Base-by-base conservation (phyloP, 2,797 vertebrate species). In the Mallotus villosus region DNA sequence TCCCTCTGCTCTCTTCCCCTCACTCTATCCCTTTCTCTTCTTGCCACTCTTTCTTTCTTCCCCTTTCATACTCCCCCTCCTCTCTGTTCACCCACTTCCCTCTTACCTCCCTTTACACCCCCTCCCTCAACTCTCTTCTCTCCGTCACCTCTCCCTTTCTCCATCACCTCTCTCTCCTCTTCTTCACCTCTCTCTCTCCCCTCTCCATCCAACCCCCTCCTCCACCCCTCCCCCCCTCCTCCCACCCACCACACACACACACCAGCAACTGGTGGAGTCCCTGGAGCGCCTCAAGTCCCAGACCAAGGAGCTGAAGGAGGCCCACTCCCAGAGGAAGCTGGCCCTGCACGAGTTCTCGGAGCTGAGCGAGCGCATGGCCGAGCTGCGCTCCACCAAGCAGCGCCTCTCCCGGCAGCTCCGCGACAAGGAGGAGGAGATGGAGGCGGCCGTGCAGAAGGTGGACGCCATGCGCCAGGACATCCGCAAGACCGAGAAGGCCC, bases 311-410 rank as follows among this genome's bases (percentile, higher is more conserved):
- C 77, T 98, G 84, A 95, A 95, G 81, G 97, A 99, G 66, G 96
- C 95, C 0, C 96, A 98, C 76, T 94, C 95, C 4, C 97, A 98
- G 82, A 92, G 96, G 41, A 97, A 96, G 82, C 74, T 95, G 79
- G 96, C 97, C 17, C 91, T 98, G 89, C 95, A 97, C 86, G 97
- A 99, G 89, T 95, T 95, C 83, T 96, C 95, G 0, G 97, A 98
- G 67, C 87, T 97, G 71, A 97, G 94, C 0, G 97, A 99, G 84
- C 93, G 93, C 78, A 92, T 95, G 95, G 92, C 93, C 0, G 96
- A 98, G 72, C 91, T 97, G 62, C 93, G 95, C 37, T 94, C 96
- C 1, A 94, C 96, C 66, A 98, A 97, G 77, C 96, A 97, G 86
- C 95, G 95, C 34, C 92, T 96, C 62, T 92, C 94, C 4, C 96